A percentile compares a stretch with the other conserved stretches of the same genome.
Evolutionary conservation across 2,113 vertebrate genomes (phyloP).

Genomic region (pig (Sus scrofa)): T2T-Sscrofa CM000817.6:113927501-113928000

Average conservation of each 20-base stretch:
- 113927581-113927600: conserved; percentile 92
- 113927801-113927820: conserved; percentile 93
- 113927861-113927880: conserved; percentile 92
- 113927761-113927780: conserved; percentile 94
- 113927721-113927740: conserved; percentile 94
- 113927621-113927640: conserved; percentile 95
- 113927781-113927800: conserved; percentile 96
- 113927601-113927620: conserved; percentile 89
- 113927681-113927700: conserved; percentile 95
- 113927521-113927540: conserved; percentile 89
- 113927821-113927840: conserved; percentile 91
- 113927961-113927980: conserved; percentile 84
- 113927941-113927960: conserved; percentile 92
- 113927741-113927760: conserved; percentile 94
- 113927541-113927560: conserved; percentile 91
- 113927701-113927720: conserved; percentile 98
- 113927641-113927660: conserved; percentile 97
- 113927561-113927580: conserved; percentile 92
- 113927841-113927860: conserved; percentile 93
- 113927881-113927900: conserved; percentile 91
- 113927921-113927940: conserved; percentile 91
- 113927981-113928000: conserved; percentile 84
- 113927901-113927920: conserved; percentile 88
- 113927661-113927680: conserved; percentile 94
- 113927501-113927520: conserved; percentile 92